These are phyloP conservation scores for Grapholita molesta DNA, from an alignment of 1,140 invertebrate species.

Conservation along the genomic window DNA sequence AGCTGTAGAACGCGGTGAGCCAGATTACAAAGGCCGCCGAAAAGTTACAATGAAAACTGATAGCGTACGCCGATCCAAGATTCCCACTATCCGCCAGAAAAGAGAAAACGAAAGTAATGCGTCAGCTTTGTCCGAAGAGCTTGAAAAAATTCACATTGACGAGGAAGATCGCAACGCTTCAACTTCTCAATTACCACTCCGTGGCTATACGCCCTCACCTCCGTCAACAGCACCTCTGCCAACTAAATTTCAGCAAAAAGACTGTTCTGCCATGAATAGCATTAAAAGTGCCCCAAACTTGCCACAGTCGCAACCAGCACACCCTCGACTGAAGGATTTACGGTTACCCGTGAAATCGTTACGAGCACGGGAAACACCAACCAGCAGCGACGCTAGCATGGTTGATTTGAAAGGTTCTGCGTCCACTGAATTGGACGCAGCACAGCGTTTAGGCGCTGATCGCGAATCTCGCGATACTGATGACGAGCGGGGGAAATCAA, in stretches of 20 bases:
- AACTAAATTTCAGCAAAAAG: slow-evolving; percentile 87
- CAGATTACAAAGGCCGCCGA: slow-evolving; percentile 68
- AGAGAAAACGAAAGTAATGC: slow-evolving; percentile 78
- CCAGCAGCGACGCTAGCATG: slow-evolving; percentile 83
- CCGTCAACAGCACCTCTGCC: slow-evolving; percentile 89
- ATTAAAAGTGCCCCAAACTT: slow-evolving; percentile 88
- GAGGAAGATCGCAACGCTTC: slow-evolving; percentile 75
- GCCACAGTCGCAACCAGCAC: slow-evolving; percentile 83
- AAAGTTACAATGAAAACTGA: slow-evolving; percentile 75
- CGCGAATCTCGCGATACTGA: slow-evolving; percentile 78
- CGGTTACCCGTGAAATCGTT: slow-evolving; percentile 82
- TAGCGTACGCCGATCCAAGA: slow-evolving; percentile 78
- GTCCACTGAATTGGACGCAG: slow-evolving; percentile 69
- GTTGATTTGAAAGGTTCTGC: slow-evolving; percentile 64
- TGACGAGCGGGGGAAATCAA: slow-evolving; percentile 80
- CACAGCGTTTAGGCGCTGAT: slow-evolving; percentile 67
- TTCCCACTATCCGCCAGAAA: slow-evolving; percentile 79
- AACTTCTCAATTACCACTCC: slow-evolving; percentile 74
- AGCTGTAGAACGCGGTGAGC: slow-evolving; percentile 66
- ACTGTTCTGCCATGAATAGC: slow-evolving; percentile 84
- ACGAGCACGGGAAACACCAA: slow-evolving; percentile 79
- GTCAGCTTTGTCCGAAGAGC: slow-evolving; percentile 79
- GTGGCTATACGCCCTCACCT: slow-evolving; percentile 86
- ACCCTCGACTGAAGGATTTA: slow-evolving; percentile 84
- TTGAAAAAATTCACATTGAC: slow-evolving; percentile 81